Evolutionary conservation across 2,888 invertebrate species (phyloP), one percentile per base, ranked within the genome.

Genomic region (Dasysyrphus albostriatus): DNA sequence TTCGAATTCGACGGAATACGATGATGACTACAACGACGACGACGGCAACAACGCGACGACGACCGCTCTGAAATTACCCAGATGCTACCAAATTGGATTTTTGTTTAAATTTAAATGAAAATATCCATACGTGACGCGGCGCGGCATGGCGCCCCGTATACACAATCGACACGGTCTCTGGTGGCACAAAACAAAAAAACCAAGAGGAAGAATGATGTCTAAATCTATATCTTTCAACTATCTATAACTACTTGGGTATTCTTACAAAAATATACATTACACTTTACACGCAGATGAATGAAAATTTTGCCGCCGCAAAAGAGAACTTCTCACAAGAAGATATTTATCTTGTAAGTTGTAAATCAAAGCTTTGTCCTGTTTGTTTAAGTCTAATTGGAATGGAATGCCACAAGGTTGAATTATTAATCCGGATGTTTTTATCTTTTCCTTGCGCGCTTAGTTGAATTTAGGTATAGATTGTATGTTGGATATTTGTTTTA

Each of bases 31-130:
- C 29, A 9, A 32, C 29, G 2, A 12, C 10, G 10, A n/a, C 32
- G n/a, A n/a, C n/a, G n/a, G n/a, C n/a, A n/a, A n/a, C n/a, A n/a
- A n/a, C n/a, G n/a, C 29, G n/a, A 32, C 29, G 2, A 12, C 10
- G 10, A n/a, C 32, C 32, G 29, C 44, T 72, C 29, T 12, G 32
- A 74, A 65, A 54, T 32, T 67, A 12, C n/a, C 19, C 80, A 80
- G 74, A 74, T 74, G 80, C 14, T 56, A 19, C 51, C 44, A 61
- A 44, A 51, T 70, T 78, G 70, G 37, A 72, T 79, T 73, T 79
- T 34, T 73, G 67, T 79, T 72, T 32, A 56, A 56, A 56, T 47
- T 65, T 39, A 4, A 39, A 73, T 79, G 58, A 73, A 73, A 73
- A 58, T 73, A 79, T 49, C 37, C 61, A 78, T 78, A 51, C 24